Evolutionary conservation across 2,888 invertebrate species (phyloP).

Genomic region (Geotrupes spiniger): DNA sequence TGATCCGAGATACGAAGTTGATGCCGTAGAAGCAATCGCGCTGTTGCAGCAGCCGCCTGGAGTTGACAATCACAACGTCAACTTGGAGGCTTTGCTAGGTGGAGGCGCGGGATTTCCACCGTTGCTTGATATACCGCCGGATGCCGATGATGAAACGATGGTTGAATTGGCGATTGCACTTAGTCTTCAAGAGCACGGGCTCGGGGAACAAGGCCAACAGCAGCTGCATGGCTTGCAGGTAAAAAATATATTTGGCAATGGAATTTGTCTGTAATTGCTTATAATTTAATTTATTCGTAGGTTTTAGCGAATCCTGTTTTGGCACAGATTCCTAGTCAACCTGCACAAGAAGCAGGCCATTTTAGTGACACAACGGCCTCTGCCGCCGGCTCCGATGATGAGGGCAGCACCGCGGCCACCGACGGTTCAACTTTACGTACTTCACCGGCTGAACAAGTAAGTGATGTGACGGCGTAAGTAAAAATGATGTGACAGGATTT

Average conservation of each 20-base stretch:
- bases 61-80: slow-evolving; percentile 37
- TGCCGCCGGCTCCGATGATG: slow-evolving; percentile 89
- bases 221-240: slow-evolving; percentile 57
- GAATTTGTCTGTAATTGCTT: too few relatives aligned
- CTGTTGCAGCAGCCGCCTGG: slow-evolving; percentile 33
- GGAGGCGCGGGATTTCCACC: slow-evolving; percentile 67
- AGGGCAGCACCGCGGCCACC: slow-evolving; percentile 92
- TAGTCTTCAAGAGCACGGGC: slow-evolving; percentile 82
- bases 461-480: slow-evolving; percentile 9
- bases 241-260: too few relatives aligned
- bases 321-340: slow-evolving; percentile 34
- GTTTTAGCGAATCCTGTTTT: slow-evolving; percentile 22
- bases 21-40: slow-evolving; percentile 42
- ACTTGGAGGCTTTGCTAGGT: slow-evolving; percentile 53
- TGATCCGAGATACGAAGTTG: slow-evolving; percentile 38
- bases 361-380: slow-evolving; percentile 82
- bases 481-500: not conserved
- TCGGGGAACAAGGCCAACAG: slow-evolving; percentile 54
- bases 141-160: slow-evolving; percentile 95
- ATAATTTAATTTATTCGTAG: slow-evolving; percentile 4
- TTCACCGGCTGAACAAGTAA: slow-evolving; percentile 74
- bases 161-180: slow-evolving; percentile 94
- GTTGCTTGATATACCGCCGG: slow-evolving; percentile 84
- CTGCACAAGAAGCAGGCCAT: slow-evolving; percentile 57
- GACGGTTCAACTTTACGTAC: slow-evolving; percentile 90